These are phyloP conservation scores for Carassius gibelio DNA, from an alignment of 2,113 vertebrate genomes.

Conservation along the genomic window DNA sequence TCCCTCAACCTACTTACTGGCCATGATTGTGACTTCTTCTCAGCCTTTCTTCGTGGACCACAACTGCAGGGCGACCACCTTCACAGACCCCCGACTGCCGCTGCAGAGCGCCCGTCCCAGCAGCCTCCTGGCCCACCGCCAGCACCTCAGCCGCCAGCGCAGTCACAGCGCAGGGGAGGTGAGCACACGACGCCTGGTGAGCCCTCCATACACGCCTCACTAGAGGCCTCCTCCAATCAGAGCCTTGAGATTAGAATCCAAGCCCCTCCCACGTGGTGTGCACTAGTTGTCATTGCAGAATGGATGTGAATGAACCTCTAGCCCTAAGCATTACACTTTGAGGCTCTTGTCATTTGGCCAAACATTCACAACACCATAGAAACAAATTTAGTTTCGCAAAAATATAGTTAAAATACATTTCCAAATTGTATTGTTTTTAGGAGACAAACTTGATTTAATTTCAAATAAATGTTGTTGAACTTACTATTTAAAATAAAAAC, in stretches of 20 bases:
- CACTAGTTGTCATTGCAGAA: neutral
- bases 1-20: neutral
- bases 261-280: neutral
- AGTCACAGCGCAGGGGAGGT: constrained; percentile 99
- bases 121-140: constrained; percentile 89
- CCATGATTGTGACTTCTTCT: neutral
- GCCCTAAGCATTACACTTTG: neutral
- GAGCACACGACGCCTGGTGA: constrained; percentile 6
- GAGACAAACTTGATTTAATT: neutral
- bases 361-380: neutral
- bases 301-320: neutral
- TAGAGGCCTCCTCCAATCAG: neutral
- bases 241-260: no score
- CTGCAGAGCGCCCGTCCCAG: constrained; percentile 92
- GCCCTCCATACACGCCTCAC: neutral
- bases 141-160: constrained; percentile 92
- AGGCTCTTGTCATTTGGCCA: neutral
- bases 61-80: constrained; percentile 95
- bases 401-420: neutral
- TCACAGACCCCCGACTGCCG: constrained; percentile 95
- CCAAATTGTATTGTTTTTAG: neutral
- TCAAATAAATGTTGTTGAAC: neutral
- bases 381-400: neutral
- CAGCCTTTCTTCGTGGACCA: constrained; percentile 99
- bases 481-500: neutral